Evolutionary conservation across 2,888 invertebrate genomes (phyloP).

Genomic region (Arctia plantaginis): DNA sequence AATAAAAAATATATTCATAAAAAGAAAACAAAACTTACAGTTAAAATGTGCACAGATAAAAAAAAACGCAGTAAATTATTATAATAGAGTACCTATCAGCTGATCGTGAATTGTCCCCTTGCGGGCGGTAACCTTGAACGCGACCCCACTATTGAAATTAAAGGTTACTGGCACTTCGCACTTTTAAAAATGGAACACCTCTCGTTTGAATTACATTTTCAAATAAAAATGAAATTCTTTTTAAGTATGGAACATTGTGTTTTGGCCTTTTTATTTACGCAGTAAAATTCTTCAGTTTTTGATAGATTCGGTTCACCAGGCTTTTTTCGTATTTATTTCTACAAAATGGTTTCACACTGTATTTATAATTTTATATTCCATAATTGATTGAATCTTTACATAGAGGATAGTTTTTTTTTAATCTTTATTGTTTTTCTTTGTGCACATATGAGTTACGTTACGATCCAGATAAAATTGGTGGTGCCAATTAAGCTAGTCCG

Average conservation of each 20-base stretch:
- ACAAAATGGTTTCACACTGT: too few relatives aligned
- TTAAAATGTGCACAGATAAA: conserved; percentile 28
- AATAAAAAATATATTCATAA: not conserved
- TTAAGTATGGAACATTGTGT: not conserved
- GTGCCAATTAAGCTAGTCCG: too few relatives aligned
- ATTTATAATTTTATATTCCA: too few relatives aligned
- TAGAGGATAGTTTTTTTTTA: too few relatives aligned
- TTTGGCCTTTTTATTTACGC: too few relatives aligned
- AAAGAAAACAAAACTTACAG: not conserved
- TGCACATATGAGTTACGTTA: too few relatives aligned
- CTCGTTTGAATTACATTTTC: conserved; percentile 22
- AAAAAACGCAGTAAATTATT: conserved; percentile 40
- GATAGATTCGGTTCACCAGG: not conserved
- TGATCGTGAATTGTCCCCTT: conserved; percentile 84
- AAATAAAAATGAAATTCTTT: conserved; percentile 27
- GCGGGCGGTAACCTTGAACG: conserved; percentile 79
- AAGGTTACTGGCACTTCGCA: conserved; percentile 85
- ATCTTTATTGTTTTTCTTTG: too few relatives aligned
- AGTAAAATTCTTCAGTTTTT: conserved; percentile 12
- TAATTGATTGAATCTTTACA: too few relatives aligned
- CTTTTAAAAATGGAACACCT: conserved; percentile 77
- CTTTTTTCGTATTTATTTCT: not conserved
- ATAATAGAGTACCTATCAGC: conserved; percentile 71
- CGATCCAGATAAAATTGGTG: too few relatives aligned
- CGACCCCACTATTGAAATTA: conserved; percentile 86